Evolutionary conservation across 2,113 vertebrate species (phyloP).

Genomic region (Pollimyrus isidori): DNA sequence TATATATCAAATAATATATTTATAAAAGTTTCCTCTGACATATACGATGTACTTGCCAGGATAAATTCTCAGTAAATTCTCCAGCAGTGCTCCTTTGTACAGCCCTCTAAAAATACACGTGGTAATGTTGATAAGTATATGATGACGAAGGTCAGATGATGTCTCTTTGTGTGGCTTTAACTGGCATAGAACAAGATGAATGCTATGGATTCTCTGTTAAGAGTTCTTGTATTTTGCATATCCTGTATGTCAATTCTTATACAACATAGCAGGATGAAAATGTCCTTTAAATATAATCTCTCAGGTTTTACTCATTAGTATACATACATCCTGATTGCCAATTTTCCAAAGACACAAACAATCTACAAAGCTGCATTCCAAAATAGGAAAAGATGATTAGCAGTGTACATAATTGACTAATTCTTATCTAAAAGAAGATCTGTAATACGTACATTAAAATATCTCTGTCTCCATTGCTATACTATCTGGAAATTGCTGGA

Average conservation of each 20-base stretch:
- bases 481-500: background rate
- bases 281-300: background rate
- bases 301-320: background rate
- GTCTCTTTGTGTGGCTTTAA: background rate
- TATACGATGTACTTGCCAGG: background rate
- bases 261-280: background rate
- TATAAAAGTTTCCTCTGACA: background rate
- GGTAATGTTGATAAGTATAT: background rate
- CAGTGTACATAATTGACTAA: background rate
- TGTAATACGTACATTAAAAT: background rate
- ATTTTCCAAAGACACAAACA: background rate
- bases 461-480: background rate
- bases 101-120: background rate
- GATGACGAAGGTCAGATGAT: background rate
- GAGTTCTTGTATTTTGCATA: background rate
- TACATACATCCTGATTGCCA: background rate
- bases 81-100: background rate
- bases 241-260: background rate
- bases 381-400: background rate
- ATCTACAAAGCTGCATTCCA: background rate
- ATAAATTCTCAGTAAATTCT: background rate
- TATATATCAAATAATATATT: background rate
- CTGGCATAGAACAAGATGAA: background rate
- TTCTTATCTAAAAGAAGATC: background rate
- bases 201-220: background rate